Conservation (phyloP, 2,797 vertebrate species). For the Melanotaenia nigrans region DNA sequence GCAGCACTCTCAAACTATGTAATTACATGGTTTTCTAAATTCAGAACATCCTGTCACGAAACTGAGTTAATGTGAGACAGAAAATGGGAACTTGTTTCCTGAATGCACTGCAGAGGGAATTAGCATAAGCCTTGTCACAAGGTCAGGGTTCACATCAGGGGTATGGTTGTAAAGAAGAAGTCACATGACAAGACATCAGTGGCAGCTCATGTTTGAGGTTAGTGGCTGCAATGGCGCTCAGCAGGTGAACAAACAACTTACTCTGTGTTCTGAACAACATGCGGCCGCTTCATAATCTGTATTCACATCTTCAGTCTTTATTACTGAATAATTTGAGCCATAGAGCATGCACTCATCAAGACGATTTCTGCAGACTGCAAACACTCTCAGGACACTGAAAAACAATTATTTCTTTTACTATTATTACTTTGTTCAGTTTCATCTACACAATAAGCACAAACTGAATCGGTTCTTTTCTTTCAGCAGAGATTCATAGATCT, state of each 20-base stretch:
- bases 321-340: not conserved
- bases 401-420: not conserved
- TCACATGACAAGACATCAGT: constrained; percentile 43
- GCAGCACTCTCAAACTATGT: constrained; percentile 38
- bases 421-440: not conserved
- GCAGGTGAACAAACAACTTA: constrained; percentile 73
- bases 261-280: constrained; percentile 27
- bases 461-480: not conserved
- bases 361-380: not conserved
- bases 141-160: constrained; percentile 63
- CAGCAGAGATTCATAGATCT: constrained; percentile 3
- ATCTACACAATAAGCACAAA: not conserved
- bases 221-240: constrained; percentile 41
- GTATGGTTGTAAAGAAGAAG: constrained; percentile 40
- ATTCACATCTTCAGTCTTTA: not conserved
- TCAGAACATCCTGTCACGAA: constrained; percentile 53
- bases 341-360: not conserved
- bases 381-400: not conserved
- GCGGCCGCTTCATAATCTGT: no score
- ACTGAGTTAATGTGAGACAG: constrained; percentile 45
- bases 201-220: constrained; percentile 38
- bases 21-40: constrained; percentile 52
- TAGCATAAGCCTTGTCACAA: constrained; percentile 54
- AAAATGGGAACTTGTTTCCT: constrained; percentile 61
- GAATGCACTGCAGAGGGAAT: constrained; percentile 42